These are phyloP conservation scores for Odontesthes bonariensis DNA, from an alignment of 2,113 vertebrate genomes.

Conservation along the genomic window DNA sequence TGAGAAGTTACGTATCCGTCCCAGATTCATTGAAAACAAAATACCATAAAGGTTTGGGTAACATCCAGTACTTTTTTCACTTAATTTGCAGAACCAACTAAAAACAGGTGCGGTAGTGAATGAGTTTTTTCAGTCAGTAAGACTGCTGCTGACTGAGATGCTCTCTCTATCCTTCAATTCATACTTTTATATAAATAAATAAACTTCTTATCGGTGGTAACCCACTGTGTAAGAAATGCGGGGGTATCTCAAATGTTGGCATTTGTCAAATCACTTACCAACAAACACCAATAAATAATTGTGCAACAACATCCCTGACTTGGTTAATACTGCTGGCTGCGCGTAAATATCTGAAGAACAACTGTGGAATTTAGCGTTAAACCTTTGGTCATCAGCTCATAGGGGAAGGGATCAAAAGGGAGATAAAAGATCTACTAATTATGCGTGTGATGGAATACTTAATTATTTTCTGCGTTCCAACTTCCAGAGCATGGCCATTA, in stretches of 20 bases:
- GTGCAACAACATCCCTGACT: background rate
- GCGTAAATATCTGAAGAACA: constrained; percentile 23
- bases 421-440: background rate
- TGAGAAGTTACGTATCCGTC: too few relatives aligned
- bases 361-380: constrained; percentile 7
- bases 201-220: background rate
- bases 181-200: background rate
- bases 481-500: background rate
- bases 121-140: constrained; percentile 15
- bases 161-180: background rate
- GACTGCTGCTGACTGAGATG: background rate
- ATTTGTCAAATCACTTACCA: constrained; percentile 2
- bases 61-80: background rate
- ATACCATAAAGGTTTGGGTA: too few relatives aligned
- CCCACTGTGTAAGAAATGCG: background rate
- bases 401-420: too few relatives aligned
- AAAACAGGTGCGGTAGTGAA: constrained; percentile 39
- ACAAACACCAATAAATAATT: constrained; percentile 20
- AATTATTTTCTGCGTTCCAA: background rate
- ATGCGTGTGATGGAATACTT: too few relatives aligned
- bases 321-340: background rate
- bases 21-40: too few relatives aligned
- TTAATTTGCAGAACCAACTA: constrained; percentile 30
- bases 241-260: constrained; percentile 5
- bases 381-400: too few relatives aligned